These are phyloP conservation scores for Ophiothrix spiculata DNA, from an alignment of 35 echinoderm and acorn worm genomes.

Conservation along the genomic window DNA sequence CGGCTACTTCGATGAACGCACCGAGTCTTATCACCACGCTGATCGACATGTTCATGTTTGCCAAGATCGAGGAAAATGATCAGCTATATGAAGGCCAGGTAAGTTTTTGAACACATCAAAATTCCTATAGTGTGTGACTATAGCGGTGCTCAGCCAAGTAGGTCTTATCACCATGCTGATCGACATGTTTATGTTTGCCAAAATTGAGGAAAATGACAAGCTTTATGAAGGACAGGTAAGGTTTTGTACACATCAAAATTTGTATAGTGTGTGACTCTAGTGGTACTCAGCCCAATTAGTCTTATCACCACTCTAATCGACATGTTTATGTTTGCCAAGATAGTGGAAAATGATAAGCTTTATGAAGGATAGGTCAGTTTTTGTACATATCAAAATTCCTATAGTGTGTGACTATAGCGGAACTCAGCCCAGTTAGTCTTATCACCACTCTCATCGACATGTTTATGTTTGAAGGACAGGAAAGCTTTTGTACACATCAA, in stretches of 20 bases:
- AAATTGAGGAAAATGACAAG: neutral
- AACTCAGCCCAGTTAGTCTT: too few species aligned
- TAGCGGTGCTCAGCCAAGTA: too few species aligned
- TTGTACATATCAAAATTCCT: neutral
- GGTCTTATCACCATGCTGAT: constrained; percentile 67
- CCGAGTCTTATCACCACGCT: constrained; percentile 66
- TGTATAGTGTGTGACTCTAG: neutral
- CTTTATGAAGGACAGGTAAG: neutral
- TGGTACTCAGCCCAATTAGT: neutral
- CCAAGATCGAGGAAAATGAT: neutral
- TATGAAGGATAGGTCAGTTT: neutral
- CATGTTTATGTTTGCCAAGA: neutral
- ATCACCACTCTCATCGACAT: constrained; percentile 81
- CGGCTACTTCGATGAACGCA: neutral
- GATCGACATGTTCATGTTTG: constrained; percentile 63
- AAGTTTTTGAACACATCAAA: too few species aligned
- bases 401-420: neutral
- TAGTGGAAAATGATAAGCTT: neutral
- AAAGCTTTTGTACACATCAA: neutral
- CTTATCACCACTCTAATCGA: neutral
- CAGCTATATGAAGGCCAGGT: neutral
- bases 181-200: constrained; percentile 49
- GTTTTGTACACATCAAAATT: too few species aligned
- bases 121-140: too few species aligned
- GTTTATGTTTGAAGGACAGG: constrained; percentile 30